phyloP scores from a whole-genome alignment of 2,113 vertebrate genomes.

The Cochlearius cochlearius region DNA sequence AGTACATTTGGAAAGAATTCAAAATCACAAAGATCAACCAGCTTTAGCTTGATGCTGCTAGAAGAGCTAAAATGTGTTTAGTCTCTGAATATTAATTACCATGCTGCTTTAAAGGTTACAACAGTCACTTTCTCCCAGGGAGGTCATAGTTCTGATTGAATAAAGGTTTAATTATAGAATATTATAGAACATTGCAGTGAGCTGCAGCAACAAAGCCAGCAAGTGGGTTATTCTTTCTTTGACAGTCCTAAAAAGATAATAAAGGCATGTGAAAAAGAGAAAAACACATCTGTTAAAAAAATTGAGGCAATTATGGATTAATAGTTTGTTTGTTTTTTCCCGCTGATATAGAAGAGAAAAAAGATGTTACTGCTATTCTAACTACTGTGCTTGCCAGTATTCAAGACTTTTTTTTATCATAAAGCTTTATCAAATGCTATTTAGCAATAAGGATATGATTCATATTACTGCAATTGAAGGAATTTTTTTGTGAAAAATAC shows the following conservation, averaged over 20 bases:
- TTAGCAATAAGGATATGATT: background rate
- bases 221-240: background rate
- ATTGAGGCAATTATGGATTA: background rate
- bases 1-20: background rate
- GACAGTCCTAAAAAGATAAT: background rate
- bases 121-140: background rate
- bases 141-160: background rate
- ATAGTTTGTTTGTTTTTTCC: background rate
- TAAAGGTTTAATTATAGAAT: background rate
- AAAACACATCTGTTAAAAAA: background rate
- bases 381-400: background rate
- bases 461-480: background rate
- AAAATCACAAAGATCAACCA: background rate
- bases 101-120: background rate
- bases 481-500: background rate
- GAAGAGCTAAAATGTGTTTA: background rate
- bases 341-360: background rate
- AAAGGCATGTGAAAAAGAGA: background rate
- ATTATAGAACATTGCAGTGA: background rate
- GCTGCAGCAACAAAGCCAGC: background rate
- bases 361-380: background rate
- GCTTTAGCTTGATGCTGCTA: background rate
- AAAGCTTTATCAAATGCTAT: background rate
- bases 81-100: slow-evolving; percentile 13
- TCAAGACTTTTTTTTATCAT: background rate